Evolutionary conservation across 2,797 vertebrate genomes (phyloP).

Genomic region (Strix occidentalis): DNA sequence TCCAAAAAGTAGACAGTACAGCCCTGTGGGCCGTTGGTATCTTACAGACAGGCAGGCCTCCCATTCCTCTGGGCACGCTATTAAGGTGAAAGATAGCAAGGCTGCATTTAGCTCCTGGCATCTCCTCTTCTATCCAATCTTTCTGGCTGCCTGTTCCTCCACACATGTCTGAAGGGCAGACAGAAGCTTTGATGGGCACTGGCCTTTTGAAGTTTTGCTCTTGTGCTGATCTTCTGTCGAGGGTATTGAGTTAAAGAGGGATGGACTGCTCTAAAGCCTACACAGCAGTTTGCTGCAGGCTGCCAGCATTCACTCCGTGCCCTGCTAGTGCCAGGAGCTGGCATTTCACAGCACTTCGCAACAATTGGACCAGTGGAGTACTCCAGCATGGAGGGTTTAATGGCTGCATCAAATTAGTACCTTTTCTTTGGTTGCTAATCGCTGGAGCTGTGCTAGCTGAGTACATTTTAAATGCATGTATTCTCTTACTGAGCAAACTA

Average conservation of each 20-base stretch:
- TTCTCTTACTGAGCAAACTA: neutral
- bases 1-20: neutral
- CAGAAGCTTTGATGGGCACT: neutral
- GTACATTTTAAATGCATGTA: neutral
- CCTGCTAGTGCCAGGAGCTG: neutral
- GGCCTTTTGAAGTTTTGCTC: neutral
- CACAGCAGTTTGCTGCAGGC: neutral
- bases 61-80: neutral
- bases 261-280: neutral
- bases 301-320: neutral
- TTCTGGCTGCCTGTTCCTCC: neutral
- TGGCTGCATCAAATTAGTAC: neutral
- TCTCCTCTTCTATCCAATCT: neutral
- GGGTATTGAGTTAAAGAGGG: neutral
- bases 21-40: neutral
- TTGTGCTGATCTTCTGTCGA: neutral
- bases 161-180: neutral
- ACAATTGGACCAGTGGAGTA: neutral
- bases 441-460: neutral
- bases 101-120: neutral
- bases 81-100: neutral
- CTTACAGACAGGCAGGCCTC: neutral
- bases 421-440: constrained; percentile 5
- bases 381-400: neutral
- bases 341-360: neutral